Conservation (phyloP, 2,888 invertebrate species). For the Arenicola marina region DNA sequence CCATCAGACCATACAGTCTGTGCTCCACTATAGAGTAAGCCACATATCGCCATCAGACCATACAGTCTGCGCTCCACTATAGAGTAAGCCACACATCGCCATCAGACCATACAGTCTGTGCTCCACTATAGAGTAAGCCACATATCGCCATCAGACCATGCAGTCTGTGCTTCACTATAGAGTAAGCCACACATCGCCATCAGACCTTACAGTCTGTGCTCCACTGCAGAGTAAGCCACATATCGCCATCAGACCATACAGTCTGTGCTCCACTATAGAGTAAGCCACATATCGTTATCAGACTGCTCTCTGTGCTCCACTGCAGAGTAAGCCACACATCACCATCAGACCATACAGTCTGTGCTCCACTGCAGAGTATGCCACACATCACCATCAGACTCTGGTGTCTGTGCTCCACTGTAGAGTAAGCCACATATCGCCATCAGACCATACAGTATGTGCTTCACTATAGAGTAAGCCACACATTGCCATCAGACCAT, state of each 20-base stretch:
- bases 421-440: constrained; percentile 25
- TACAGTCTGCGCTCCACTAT: constrained; percentile 23
- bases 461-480: constrained; percentile 27
- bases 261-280: constrained; percentile 25
- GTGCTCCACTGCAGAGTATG: constrained; percentile 26
- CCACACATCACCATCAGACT: constrained; percentile 20
- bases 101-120: constrained; percentile 24
- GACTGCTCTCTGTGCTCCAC: constrained; percentile 23
- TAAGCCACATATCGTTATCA: constrained; percentile 19
- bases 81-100: constrained; percentile 23
- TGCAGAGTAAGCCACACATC: constrained; percentile 23
- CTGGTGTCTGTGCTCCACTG: constrained; percentile 19
- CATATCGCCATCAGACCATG: constrained; percentile 22
- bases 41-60: constrained; percentile 19
- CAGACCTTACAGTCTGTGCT: constrained; percentile 23
- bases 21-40: constrained; percentile 27
- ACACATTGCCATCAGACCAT: constrained; percentile 20
- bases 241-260: constrained; percentile 22
- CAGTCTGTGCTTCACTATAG: constrained; percentile 22
- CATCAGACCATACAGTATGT: constrained; percentile 22
- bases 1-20: constrained; percentile 23
- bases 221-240: constrained; percentile 24
- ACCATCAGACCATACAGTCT: constrained; percentile 24
- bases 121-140: constrained; percentile 25
- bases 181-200: constrained; percentile 23